Base-by-base conservation (phyloP, 2,113 vertebrate genomes). In the Balaeniceps rex region DNA sequence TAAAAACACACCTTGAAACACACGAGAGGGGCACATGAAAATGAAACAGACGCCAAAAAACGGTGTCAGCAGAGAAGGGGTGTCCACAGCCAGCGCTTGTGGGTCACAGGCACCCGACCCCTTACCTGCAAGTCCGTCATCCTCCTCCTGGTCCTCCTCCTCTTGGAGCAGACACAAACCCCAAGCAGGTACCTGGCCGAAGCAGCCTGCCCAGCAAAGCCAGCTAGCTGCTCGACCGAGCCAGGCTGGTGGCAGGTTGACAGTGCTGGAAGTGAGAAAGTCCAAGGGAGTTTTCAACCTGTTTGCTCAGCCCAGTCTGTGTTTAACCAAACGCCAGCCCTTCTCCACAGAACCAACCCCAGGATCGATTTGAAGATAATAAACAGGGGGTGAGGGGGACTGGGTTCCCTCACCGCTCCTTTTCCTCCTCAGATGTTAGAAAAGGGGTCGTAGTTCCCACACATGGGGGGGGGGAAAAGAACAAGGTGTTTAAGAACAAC, bases 41-140 rank as follows among this genome's bases (percentile, higher is more conserved):
- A 71, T 22, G 33, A 90, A 92, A 82, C 14, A 19, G 38, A 40
- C 2, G 9, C 25, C 17, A 65, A 65, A 68, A 10, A 2, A 17
- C 0, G 3, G 23, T 10, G 46, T 44, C 46, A 88, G n/a, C 9
- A 9, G 25, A 85, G 31, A 79, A 85, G 28, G 7, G 33, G 19
- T 21, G 18, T 40, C 44, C 14, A 11, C 17, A 76, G 58, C 25
- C 34, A 77, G n/a, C n/a, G 12, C 16, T 15, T 18, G 26, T 61
- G 55, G 12, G 47, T 49, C 0, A 0, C 2, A 1, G 57, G 16
- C 2, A 5, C n/a, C 24, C 0, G 0, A 57, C 28, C 68, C 61
- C 98, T 98, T 99, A 99, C 99, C 99, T 99, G 99, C 46, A 99
- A 93, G 88, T 97, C 98, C 0, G 97, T 92, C 99, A 99, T 99